Evolutionary conservation across 2,113 vertebrate species (phyloP).

Genomic region (Jacana jacana): DNA sequence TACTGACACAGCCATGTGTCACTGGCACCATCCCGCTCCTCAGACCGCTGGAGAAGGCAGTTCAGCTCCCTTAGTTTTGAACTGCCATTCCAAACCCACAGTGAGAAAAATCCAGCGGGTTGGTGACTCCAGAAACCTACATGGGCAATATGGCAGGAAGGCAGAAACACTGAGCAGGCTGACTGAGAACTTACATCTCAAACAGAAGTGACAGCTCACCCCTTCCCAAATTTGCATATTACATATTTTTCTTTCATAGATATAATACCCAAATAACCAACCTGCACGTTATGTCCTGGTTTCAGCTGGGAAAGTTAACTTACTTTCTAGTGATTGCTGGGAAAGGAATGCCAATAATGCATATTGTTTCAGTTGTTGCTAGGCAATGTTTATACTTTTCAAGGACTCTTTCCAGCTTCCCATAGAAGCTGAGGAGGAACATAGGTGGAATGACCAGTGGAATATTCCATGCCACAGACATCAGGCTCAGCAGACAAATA

Average conservation of each 20-base stretch:
- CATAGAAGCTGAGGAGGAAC: background rate
- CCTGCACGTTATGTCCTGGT: background rate
- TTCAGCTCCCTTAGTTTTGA: background rate
- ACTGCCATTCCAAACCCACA: background rate
- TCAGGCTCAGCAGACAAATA: background rate
- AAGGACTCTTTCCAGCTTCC: background rate
- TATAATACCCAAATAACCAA: background rate
- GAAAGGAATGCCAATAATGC: background rate
- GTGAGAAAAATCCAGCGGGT: background rate
- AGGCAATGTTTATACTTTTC: background rate
- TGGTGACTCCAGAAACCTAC: background rate
- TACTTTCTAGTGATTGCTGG: background rate
- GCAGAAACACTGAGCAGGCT: background rate
- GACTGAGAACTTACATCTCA: background rate
- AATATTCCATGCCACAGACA: background rate
- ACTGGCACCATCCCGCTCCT: accelerated
- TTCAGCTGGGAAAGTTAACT: background rate
- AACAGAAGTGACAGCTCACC: background rate
- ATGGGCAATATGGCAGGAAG: background rate
- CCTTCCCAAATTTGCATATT: background rate
- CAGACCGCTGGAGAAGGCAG: background rate
- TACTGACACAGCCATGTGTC: background rate
- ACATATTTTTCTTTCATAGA: background rate
- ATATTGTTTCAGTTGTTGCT: background rate
- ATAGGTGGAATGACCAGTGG: background rate